Evolutionary conservation across 2,113 vertebrate species (phyloP).

Genomic region (Tragelaphus imberbis): DNA sequence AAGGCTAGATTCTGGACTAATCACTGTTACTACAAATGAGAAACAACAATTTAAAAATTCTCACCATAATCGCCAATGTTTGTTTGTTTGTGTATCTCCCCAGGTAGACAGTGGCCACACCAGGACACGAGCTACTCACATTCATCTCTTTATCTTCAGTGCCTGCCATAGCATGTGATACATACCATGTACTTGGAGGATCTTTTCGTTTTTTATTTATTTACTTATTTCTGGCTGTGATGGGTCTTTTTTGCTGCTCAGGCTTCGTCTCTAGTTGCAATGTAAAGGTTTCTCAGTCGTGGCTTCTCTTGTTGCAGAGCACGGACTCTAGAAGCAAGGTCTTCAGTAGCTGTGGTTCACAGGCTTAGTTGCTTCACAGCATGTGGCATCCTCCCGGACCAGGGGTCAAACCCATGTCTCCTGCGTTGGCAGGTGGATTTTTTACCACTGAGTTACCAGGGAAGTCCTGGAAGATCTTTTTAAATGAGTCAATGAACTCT

Average conservation of each 20-base stretch:
- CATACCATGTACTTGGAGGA: no score
- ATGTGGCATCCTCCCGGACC: neutral
- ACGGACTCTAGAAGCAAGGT: neutral
- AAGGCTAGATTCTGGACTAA: neutral
- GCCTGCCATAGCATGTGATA: neutral
- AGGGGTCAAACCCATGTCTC: neutral
- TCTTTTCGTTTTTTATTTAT: neutral
- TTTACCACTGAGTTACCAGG: neutral
- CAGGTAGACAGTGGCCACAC: neutral
- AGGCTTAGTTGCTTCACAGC: neutral
- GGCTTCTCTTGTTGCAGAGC: neutral
- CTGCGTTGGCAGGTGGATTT: neutral
- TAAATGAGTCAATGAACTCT: neutral
- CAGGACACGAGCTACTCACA: neutral
- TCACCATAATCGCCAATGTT: neutral
- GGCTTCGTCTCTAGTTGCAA: neutral
- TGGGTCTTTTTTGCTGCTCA: neutral
- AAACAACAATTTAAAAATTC: neutral
- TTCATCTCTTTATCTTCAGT: neutral
- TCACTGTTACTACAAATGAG: neutral
- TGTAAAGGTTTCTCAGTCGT: neutral
- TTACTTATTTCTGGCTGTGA: neutral
- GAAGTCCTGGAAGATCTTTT: neutral
- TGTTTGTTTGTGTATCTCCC: neutral
- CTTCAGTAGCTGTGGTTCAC: neutral